These are phyloP conservation scores for Ptilorrhoa leucosticta DNA, from an alignment of 2,113 vertebrate species.

Conservation along the genomic window DNA sequence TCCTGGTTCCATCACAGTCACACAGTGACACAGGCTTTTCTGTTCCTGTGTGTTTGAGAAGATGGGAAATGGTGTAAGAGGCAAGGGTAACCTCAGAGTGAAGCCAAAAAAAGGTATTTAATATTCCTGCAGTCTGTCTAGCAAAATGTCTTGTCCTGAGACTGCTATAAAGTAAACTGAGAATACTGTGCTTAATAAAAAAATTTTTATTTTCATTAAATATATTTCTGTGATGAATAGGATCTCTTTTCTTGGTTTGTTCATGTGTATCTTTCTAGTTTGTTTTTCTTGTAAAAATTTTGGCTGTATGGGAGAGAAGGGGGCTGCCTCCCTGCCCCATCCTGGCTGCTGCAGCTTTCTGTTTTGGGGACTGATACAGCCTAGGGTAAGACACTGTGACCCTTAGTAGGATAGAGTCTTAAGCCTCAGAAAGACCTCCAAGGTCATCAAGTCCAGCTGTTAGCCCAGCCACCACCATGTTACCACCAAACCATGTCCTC, in stretches of 20 bases:
- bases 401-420: background rate
- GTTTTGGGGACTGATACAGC: background rate
- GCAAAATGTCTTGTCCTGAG: background rate
- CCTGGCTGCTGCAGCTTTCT: background rate
- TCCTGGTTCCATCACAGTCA: background rate
- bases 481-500: background rate
- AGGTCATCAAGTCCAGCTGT: background rate
- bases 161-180: background rate
- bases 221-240: background rate
- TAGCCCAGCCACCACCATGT: background rate
- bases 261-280: background rate
- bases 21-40: background rate
- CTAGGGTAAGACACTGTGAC: background rate
- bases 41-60: background rate
- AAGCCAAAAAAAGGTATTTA: background rate
- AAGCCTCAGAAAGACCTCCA: background rate
- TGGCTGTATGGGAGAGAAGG: background rate
- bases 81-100: background rate
- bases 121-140: background rate
- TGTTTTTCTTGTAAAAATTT: background rate
- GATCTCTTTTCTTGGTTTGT: background rate
- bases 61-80: background rate
- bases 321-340: background rate
- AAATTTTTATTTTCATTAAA: background rate
- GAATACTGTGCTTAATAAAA: background rate